phyloP scores from a whole-genome alignment of 2,888 invertebrate species.

The Sipunculus nudus region DNA sequence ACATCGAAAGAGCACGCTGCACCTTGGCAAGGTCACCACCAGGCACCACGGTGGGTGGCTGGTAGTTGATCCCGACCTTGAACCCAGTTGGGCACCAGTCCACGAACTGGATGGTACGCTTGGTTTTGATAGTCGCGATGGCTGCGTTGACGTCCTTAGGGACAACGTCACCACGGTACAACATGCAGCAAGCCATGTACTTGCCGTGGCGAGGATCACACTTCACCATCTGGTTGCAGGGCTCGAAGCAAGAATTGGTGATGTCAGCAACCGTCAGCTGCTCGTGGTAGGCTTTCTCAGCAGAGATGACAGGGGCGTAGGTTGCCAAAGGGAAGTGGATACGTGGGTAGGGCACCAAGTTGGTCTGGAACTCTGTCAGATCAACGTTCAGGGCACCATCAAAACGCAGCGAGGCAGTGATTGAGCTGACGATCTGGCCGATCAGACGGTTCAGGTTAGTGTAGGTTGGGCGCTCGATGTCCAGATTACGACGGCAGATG shows the following conservation, averaged over 20 bases:
- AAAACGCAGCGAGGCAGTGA: no score
- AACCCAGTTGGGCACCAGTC: conserved; percentile 85
- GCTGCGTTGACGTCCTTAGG: conserved; percentile 81
- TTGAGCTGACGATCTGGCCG: no score
- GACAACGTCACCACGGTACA: conserved; percentile 83
- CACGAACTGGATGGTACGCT: conserved; percentile 48
- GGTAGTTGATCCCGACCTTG: no score
- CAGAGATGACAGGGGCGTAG: no score
- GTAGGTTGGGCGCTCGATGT: no score
- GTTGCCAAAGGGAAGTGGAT: no score
- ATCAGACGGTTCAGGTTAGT: no score
- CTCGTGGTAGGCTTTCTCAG: conserved; percentile 68
- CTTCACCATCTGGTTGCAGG: conserved; percentile 73
- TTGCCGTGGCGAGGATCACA: conserved; percentile 66
- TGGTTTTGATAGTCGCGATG: conserved; percentile 63
- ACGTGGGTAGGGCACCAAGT: no score
- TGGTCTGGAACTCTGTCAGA: no score
- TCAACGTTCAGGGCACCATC: no score
- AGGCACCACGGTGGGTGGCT: conserved; percentile 60
- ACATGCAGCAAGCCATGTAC: conserved; percentile 69
- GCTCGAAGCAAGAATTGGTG: conserved; percentile 88
- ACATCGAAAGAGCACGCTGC: conserved; percentile 81
- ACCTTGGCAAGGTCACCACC: conserved; percentile 70
- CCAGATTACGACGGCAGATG: no score
- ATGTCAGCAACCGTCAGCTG: conserved; percentile 75